Percentiles rank a stretch among this genome's conserved stretches.
Evolutionary conservation across 2,797 vertebrate genomes (phyloP).

Genomic region (Sebastes reedi): DNA sequence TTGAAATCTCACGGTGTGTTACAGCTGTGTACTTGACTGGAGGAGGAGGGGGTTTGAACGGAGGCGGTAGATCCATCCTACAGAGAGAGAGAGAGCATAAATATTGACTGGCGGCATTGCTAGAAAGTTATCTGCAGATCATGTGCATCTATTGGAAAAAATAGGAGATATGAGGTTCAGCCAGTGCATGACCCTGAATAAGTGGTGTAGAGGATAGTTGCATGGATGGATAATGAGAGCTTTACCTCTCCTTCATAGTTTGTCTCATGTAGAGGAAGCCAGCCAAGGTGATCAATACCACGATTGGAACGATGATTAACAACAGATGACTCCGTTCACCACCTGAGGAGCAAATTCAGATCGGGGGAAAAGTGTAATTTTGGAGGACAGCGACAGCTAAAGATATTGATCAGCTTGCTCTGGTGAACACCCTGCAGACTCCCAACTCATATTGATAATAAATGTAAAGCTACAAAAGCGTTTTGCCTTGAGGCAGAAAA

Average conservation of each 20-base stretch:
- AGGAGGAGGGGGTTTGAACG: constrained; percentile 83
- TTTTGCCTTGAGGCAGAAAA: constrained; percentile 27
- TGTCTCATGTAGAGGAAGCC: constrained; percentile 59
- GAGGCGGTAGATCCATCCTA: constrained; percentile 76
- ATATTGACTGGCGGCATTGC: not conserved
- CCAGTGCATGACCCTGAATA: not conserved
- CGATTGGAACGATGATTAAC: constrained; percentile 42
- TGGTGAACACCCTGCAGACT: constrained; percentile 3
- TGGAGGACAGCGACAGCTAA: not conserved
- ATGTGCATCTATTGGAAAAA: not conserved
- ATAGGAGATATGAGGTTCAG: not conserved
- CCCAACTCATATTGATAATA: constrained; percentile 17
- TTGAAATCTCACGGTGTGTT: constrained; percentile 17
- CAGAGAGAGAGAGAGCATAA: not conserved
- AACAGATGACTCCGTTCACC: constrained; percentile 6
- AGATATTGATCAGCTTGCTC: constrained; percentile 26
- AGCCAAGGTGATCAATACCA: constrained; percentile 48
- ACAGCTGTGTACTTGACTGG: constrained; percentile 74
- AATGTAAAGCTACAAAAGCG: constrained; percentile 24
- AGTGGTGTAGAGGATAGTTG: not conserved
- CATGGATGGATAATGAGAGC: not conserved
- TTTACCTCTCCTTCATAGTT: constrained; percentile 65
- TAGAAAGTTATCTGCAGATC: not conserved
- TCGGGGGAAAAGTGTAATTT: not conserved
- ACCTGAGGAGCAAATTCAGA: constrained; percentile 37